Evolutionary conservation across 2,797 vertebrate genomes (phyloP), one percentile per base, ranked within the genome.

Genomic region (Amphiprion clarkii): DNA sequence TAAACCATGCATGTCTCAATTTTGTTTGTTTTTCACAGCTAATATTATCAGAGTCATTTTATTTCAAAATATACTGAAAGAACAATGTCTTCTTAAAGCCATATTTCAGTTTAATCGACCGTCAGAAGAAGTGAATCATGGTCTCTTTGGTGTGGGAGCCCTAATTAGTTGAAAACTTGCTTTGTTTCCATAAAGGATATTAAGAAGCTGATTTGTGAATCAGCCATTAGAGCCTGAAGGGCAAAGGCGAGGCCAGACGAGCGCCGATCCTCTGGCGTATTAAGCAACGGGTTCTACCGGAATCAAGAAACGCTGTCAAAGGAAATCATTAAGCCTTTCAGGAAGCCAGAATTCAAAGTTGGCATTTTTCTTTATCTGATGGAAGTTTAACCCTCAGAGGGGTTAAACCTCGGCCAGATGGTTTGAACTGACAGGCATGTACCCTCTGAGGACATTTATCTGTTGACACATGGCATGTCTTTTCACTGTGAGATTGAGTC

Each of bases 131-230:
- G 53, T 78, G 68, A 81, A 87, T 71, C 44, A 13, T 23, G 10
- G 23, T 83, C 87, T 85, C 61, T 65, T 31, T 68, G 79, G 82
- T 76, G 51, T 59, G 13, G 42, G 61, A 74, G 61, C 46, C 63
- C 83, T 89, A 88, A 92, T 92, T 91, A 85, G 78, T 40, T 46
- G 31, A 78, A 76, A 76, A 81, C 57, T 58, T 72, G 53, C 55
- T 79, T 77, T 77, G 73, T 83, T 79, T 10, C 74, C 64, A 17
- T 71, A 40, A 44, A 44, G 74, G 59, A 81, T 89, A 89, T 60
- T 53, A 12, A 69, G 54, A 72, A 58, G 67, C 60, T 79, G 52
- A 84, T 89, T 78, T 80, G 72, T 74, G 71, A 81, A 82, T 60
- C 65, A 72, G 39, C 74, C 46, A 54, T 76, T 57, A 77, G 54